These are phyloP conservation scores for Apodemus sylvaticus DNA, from an alignment of 2,113 vertebrate genomes.

Conservation along the genomic window DNA sequence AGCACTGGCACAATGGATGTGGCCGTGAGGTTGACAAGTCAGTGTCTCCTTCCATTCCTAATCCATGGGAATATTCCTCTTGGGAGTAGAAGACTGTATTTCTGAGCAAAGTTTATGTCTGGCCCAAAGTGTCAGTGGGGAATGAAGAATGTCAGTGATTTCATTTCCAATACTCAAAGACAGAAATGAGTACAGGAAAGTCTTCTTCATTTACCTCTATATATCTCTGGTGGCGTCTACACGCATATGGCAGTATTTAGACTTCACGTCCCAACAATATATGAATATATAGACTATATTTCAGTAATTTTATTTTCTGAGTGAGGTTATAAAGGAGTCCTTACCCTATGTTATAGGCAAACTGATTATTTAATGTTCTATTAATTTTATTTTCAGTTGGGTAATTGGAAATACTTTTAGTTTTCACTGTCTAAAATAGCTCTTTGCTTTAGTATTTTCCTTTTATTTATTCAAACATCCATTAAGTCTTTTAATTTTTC, in stretches of 20 bases:
- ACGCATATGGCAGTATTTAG: neutral
- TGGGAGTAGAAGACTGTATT: neutral
- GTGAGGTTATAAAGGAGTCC: neutral
- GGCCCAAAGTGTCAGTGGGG: neutral
- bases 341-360: neutral
- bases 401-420: neutral
- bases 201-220: neutral
- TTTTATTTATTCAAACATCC: neutral
- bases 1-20: neutral
- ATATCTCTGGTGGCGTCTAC: neutral
- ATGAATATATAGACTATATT: neutral
- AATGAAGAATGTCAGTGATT: neutral
- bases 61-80: neutral
- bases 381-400: neutral
- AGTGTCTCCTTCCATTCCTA: neutral
- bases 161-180: neutral
- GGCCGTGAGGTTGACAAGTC: accelerated
- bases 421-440: neutral
- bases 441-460: neutral
- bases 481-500: neutral
- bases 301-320: neutral
- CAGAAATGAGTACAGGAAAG: neutral
- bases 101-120: neutral
- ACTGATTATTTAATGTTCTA: neutral
- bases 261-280: neutral